Evolutionary conservation across 2,888 invertebrate species (phyloP), one percentile per base, ranked within the genome.

Genomic region (Chydorus sphaericus): DNA sequence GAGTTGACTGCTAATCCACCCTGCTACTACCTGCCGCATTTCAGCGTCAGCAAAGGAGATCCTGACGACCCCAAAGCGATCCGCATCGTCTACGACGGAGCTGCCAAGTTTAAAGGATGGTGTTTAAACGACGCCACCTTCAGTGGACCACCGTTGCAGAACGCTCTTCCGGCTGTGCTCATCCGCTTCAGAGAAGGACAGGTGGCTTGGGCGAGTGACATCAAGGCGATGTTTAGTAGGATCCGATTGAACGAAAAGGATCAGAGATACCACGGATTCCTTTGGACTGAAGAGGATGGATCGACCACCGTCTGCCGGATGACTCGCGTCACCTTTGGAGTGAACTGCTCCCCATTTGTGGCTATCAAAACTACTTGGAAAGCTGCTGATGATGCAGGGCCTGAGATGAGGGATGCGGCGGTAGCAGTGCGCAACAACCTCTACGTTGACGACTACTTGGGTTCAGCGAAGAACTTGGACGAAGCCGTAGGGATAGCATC

Each of bases 81-180:
- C 1, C 37, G 59, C 14, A 18, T 56, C 6, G 59, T 60, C 10
- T 58, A 58, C 28, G 60, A 60, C 29, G 31, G 44, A 11, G 48
- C 54, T 7, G 38, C 38, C 6, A 20, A 38, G 11, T 54, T 28
- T 23, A 18, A 18, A 8, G 54, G 54, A 6, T 8, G 29, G 8
- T 54, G 54, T n/a, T 39, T 36, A 8, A 54, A 54, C 28, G 39
- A 37, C 14, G 18, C 37, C 10, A 14, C 26, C 4, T 8, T 48
- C 11, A 44, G 23, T 6, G 48, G 44, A n/a, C 54, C 54, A 11
- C 26, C 38, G 4, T n/a, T 54, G 20, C 54, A 48, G 44, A 44
- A 39, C 28, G 44, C 30, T 10, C 14, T 48, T 3, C 28, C 54
- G 3, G 29, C 16, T 4, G 54, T 54, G 8, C 26, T 54, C 26